Base-by-base conservation (phyloP, 2,797 vertebrate genomes). In the Eulemur albifrons region DNA sequence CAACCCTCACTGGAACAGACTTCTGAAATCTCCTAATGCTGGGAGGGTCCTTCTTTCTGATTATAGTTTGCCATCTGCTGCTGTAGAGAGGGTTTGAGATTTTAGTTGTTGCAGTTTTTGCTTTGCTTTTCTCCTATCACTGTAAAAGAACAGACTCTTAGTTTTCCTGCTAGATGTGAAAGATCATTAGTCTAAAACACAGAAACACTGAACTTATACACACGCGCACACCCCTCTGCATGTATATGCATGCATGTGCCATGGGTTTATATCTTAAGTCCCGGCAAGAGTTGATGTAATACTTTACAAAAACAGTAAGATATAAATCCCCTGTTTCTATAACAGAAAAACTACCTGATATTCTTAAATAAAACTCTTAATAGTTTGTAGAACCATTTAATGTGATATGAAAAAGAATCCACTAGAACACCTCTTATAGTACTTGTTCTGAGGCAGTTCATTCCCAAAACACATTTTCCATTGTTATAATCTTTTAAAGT, bases 401-500 rank as follows among this genome's bases (percentile, higher is more conserved):
- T 40, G 69, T 84, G 50, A 91, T 57, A 32, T 10, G 15, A 77
- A 52, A 75, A 93, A 69, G 63, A 94, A 95, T 43, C 76, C 75
- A 77, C 70, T 45, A 83, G 10, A 91, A 80, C 21, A 85, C 54
- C 52, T 88, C 83, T 69, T 54, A 67, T 0, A 40, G 75, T 59
- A 43, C 83, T 95, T 84, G 76, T 85, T 93, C 87, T 52, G 88
- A 88, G 90, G 84, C 57, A 73, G 63, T 57, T 72, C 85, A 80
- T 61, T 86, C 90, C 93, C 95, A 25, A 89, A 92, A 85, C 72
- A 45, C 27, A 50, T 84, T 65, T 88, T 76, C 93, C 48, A 92
- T 90, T 95, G 97, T 89, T 69, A 52, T 54, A 96, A 88, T 82
- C 94, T 97, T 95, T 96, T 57, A 96, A 98, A 97, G 96, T 88